Percentiles rank a stretch among this genome's conserved stretches.
These are phyloP conservation scores for Diadegma fenestrale DNA, from an alignment of 2,888 invertebrate genomes.

Conservation along the genomic window DNA sequence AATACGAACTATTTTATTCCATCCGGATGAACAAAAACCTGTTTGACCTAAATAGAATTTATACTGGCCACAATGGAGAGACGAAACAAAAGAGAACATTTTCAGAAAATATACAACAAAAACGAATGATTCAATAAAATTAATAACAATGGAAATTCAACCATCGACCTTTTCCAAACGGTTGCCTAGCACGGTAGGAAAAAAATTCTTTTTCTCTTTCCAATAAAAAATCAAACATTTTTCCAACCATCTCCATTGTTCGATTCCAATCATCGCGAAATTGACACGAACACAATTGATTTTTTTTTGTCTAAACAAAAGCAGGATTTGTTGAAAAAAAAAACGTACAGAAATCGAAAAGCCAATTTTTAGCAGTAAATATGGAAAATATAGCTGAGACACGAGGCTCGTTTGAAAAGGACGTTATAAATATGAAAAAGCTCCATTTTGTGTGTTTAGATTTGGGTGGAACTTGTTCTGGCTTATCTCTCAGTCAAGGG, in stretches of 20 bases:
- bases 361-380: neutral
- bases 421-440: constrained; percentile 4
- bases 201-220: too few species aligned
- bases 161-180: neutral
- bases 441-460: neutral
- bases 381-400: neutral
- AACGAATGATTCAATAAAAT: neutral
- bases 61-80: neutral
- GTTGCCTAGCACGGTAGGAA: too few species aligned
- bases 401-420: neutral
- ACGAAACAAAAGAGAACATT: neutral
- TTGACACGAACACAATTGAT: too few species aligned
- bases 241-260: too few species aligned
- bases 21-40: neutral
- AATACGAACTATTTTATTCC: neutral
- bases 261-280: too few species aligned
- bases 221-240: too few species aligned
- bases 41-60: neutral
- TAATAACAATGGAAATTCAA: neutral
- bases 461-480: neutral
- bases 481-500: neutral
- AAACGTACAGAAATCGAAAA: neutral
- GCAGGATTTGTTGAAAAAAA: neutral
- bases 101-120: neutral
- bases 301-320: neutral